phyloP scores from a whole-genome alignment of 2,888 invertebrate genomes.

The Elmis aenea region DNA sequence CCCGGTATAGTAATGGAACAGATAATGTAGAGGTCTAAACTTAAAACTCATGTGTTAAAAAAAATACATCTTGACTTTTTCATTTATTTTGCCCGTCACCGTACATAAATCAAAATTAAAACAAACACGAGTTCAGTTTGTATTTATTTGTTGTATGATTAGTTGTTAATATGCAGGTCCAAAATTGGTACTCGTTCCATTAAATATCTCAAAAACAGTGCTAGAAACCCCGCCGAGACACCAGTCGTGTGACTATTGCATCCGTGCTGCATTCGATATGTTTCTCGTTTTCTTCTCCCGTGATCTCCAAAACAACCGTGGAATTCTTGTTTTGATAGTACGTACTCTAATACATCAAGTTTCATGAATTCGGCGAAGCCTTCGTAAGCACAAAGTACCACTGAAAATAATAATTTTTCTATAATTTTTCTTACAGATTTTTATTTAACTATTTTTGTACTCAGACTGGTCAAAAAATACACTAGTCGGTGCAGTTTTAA shows the following conservation, averaged over 20 bases:
- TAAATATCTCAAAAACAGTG: background rate
- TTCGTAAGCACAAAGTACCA: slow-evolving; percentile 4
- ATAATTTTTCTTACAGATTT: background rate
- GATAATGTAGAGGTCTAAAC: too few species aligned
- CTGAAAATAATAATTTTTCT: background rate
- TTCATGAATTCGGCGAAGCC: slow-evolving; percentile 5
- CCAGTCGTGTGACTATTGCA: background rate
- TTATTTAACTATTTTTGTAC: background rate
- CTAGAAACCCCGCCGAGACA: background rate
- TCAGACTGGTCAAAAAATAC: too few species aligned
- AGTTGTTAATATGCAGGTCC: too few species aligned
- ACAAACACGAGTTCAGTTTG: too few species aligned
- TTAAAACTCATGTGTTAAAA: too few species aligned
- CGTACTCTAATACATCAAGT: background rate
- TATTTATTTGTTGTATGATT: too few species aligned
- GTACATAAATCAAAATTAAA: too few species aligned
- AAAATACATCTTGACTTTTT: too few species aligned
- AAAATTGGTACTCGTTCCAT: too few species aligned
- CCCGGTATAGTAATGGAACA: too few species aligned
- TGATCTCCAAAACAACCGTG: slow-evolving; percentile 1
- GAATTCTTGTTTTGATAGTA: background rate
- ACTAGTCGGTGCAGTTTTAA: too few species aligned
- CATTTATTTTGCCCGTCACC: too few species aligned
- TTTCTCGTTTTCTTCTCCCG: background rate
- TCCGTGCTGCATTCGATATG: background rate